Evolutionary conservation across 2,797 vertebrate genomes (phyloP).

Genomic region (Enteromius afrohamiltoni): DNA sequence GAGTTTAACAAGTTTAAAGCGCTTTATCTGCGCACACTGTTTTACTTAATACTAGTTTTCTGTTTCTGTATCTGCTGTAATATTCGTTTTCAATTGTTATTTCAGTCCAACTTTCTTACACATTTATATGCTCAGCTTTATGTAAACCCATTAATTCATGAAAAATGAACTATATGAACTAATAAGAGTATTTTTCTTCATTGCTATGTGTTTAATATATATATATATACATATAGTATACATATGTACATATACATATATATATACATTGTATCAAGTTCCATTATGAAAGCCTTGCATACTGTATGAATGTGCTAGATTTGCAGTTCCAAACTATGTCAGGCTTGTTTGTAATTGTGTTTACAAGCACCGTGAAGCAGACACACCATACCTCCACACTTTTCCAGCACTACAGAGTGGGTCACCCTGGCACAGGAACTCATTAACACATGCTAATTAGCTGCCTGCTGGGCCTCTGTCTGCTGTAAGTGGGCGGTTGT

Average conservation of each 20-base stretch:
- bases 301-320: not conserved
- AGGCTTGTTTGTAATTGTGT: slow-evolving; percentile 47
- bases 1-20: not conserved
- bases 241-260: not conserved
- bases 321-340: slow-evolving; percentile 20
- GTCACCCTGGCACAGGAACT: slow-evolving; percentile 58
- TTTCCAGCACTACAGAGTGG: slow-evolving; percentile 30
- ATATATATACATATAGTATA: not conserved
- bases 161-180: not conserved
- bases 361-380: slow-evolving; percentile 48
- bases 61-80: not conserved
- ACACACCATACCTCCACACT: slow-evolving; percentile 2
- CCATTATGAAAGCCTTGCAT: not conserved
- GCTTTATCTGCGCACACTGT: not conserved
- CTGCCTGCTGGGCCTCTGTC: slow-evolving; percentile 57
- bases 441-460: slow-evolving; percentile 65
- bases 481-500: slow-evolving; percentile 51
- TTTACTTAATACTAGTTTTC: not conserved
- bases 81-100: not conserved
- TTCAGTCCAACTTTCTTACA: too few species aligned
- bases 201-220: too few species aligned
- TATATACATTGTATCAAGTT: not conserved
- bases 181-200: too few species aligned
- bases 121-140: too few species aligned
- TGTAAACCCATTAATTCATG: not conserved